Percentiles rank a stretch among this genome's conserved stretches.
Conservation (phyloP, 2,888 invertebrate genomes). For the Latrodectus elegans region DNA sequence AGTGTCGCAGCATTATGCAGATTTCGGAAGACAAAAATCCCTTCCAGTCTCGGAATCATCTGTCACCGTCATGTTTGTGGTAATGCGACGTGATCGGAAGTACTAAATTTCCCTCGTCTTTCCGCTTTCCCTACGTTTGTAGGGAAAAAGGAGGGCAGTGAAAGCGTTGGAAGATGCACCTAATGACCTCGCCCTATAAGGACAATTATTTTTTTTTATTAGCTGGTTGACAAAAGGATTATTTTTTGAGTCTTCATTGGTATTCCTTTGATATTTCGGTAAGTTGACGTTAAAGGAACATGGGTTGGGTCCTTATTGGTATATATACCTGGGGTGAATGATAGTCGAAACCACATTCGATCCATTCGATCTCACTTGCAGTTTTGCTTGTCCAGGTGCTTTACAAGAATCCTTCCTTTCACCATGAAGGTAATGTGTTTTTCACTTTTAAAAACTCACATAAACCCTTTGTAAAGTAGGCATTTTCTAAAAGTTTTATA, state of each 20-base stretch:
- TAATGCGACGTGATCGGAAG: conserved; percentile 40
- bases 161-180: conserved; percentile 10
- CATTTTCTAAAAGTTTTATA: too few relatives aligned
- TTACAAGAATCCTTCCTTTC: neutral
- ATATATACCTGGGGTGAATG: conserved; percentile 31
- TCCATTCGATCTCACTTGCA: neutral
- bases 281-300: conserved; percentile 25
- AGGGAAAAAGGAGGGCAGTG: conserved; percentile 27
- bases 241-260: conserved; percentile 32
- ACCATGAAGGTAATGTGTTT: conserved; percentile 40
- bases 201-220: conserved; percentile 26
- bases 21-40: too few relatives aligned
- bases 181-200: conserved; percentile 40
- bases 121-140: neutral
- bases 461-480: too few relatives aligned
- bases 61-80: conserved; percentile 20
- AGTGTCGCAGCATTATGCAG: too few relatives aligned
- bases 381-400: neutral
- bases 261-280: conserved; percentile 28
- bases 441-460: neutral
- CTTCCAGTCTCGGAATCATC: neutral
- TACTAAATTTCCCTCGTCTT: conserved; percentile 4
- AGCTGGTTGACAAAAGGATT: conserved; percentile 32
- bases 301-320: conserved; percentile 41
- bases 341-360: conserved; percentile 1